Conservation (phyloP, 2,797 vertebrate species). For the Peromyscus melanophrys region DNA sequence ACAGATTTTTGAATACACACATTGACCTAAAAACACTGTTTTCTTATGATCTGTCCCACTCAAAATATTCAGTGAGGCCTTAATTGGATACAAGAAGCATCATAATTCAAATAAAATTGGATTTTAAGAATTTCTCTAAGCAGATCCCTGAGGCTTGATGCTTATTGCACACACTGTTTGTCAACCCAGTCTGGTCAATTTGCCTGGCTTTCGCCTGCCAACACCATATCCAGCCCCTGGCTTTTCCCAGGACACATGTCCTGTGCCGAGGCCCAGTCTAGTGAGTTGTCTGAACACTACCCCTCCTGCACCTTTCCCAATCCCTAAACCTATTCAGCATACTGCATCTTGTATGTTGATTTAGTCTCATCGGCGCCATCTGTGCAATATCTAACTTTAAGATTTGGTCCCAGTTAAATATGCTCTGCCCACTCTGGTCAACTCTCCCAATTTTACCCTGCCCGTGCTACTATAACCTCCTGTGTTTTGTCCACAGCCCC, state of each 20-base stretch:
- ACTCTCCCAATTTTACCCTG: background rate
- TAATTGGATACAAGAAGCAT: background rate
- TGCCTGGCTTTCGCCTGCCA: background rate
- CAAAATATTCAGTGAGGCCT: background rate
- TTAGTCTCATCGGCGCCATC: too few species aligned
- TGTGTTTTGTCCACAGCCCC: background rate
- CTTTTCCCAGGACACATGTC: background rate
- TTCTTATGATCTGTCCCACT: background rate
- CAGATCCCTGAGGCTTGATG: background rate
- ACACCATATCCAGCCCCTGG: background rate
- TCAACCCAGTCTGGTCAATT: background rate
- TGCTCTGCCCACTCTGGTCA: too few species aligned
- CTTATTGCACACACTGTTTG: background rate
- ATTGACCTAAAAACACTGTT: constrained; percentile 19
- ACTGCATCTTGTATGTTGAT: background rate
- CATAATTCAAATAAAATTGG: background rate
- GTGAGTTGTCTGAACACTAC: background rate
- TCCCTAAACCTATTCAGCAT: background rate
- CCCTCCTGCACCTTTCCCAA: background rate
- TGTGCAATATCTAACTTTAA: background rate
- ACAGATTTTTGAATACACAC: background rate
- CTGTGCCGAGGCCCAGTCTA: background rate
- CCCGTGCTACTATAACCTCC: background rate
- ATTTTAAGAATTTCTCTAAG: constrained; percentile 25
- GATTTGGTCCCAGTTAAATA: background rate